These are phyloP conservation scores for Microcaecilia unicolor DNA, from an alignment of 2,797 vertebrate genomes.

Conservation along the genomic window DNA sequence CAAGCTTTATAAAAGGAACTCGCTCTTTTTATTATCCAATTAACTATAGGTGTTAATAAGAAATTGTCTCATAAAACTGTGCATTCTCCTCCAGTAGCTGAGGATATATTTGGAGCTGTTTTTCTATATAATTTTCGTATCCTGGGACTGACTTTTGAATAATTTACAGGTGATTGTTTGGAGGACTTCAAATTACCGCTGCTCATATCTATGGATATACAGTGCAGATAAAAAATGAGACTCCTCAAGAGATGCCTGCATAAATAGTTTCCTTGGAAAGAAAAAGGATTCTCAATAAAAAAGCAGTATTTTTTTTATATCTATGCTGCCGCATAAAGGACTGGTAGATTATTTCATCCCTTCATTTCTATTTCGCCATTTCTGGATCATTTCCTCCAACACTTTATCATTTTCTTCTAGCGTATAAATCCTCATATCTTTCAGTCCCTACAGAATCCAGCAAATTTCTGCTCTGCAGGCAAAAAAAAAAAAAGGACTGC, in stretches of 20 bases:
- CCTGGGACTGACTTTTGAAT: conserved; percentile 31
- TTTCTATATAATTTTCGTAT: conserved; percentile 11
- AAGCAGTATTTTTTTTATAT: conserved; percentile 6
- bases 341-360: conserved; percentile 28
- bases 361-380: conserved; percentile 36
- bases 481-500: not conserved
- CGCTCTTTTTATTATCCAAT: conserved; percentile 36
- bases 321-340: conserved; percentile 23
- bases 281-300: conserved; percentile 36
- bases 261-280: conserved; percentile 40
- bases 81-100: conserved; percentile 12
- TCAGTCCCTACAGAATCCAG: not conserved
- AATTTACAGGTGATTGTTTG: conserved; percentile 47
- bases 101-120: conserved; percentile 24
- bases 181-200: conserved; percentile 34
- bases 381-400: conserved; percentile 23
- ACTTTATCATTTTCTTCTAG: conserved; percentile 21
- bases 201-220: conserved; percentile 35
- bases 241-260: conserved; percentile 32
- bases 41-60: conserved; percentile 36
- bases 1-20: conserved; percentile 8
- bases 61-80: conserved; percentile 15
- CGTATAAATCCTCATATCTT: conserved; percentile 21
- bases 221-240: conserved; percentile 42
- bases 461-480: conserved; percentile 9